phyloP scores from a whole-genome alignment of 2,888 invertebrate genomes.

The Xiphydria camelus region DNA sequence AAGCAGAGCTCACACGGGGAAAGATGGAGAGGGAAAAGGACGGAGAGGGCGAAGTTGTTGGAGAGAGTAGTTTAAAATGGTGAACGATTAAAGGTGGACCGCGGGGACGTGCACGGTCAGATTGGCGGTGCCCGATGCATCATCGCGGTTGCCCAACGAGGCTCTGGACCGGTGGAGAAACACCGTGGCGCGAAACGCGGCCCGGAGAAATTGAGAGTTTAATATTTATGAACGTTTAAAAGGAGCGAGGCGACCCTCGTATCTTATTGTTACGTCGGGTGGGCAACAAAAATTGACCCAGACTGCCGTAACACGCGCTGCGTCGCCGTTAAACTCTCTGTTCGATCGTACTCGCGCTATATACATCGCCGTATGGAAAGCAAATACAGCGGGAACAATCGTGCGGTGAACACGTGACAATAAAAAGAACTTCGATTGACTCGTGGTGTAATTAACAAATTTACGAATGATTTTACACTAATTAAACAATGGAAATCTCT shows the following conservation, averaged over 20 bases:
- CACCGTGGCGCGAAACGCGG: conserved; percentile 28
- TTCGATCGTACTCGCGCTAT: no score
- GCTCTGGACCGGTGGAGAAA: conserved; percentile 7
- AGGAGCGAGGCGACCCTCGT: conserved; percentile 32
- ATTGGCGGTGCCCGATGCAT: conserved; percentile 35
- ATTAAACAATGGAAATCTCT: no score
- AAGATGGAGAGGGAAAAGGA: background rate
- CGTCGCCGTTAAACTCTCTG: no score
- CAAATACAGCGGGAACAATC: no score
- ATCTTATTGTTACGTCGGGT: background rate
- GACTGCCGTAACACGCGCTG: no score
- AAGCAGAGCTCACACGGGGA: no score
- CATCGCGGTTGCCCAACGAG: conserved; percentile 30
- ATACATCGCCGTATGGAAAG: no score
- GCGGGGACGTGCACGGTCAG: conserved; percentile 30
- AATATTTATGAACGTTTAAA: conserved; percentile 47
- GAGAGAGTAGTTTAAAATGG: conserved; percentile 23
- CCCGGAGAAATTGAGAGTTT: conserved; percentile 44
- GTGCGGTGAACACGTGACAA: no score
- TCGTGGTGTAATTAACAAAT: no score
- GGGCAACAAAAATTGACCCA: no score
- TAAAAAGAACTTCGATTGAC: no score
- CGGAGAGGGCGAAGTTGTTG: background rate
- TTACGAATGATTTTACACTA: no score
- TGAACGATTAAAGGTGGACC: conserved; percentile 29